These are phyloP conservation scores for Trichacis sp. DNA, from an alignment of 2,888 invertebrate genomes.

Conservation along the genomic window DNA sequence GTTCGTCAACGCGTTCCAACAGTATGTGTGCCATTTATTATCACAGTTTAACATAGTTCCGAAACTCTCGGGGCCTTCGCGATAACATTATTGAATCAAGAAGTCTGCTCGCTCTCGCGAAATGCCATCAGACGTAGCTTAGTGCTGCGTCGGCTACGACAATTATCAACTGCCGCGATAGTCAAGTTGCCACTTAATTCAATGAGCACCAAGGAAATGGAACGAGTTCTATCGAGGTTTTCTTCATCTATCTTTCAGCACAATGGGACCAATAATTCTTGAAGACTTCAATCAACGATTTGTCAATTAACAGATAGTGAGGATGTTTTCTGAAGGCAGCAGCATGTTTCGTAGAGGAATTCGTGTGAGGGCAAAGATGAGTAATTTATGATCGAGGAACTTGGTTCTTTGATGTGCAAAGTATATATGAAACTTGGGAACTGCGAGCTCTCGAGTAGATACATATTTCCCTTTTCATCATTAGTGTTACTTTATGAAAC, in stretches of 20 bases:
- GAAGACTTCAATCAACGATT: too few relatives aligned
- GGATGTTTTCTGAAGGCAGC: too few relatives aligned
- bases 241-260: too few relatives aligned
- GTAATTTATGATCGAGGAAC: background rate
- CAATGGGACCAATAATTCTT: too few relatives aligned
- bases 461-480: too few relatives aligned
- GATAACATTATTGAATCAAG: constrained; percentile 36
- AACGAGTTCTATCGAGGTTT: background rate
- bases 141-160: constrained; percentile 2
- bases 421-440: constrained; percentile 2
- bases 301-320: too few relatives aligned
- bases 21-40: constrained; percentile 24
- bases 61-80: constrained; percentile 8
- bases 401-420: constrained; percentile 5
- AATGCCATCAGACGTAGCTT: constrained; percentile 16
- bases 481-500: too few relatives aligned
- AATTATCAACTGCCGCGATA: constrained; percentile 16
- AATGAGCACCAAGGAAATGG: background rate
- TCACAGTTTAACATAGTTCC: constrained; percentile 38
- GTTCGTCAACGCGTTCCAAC: constrained; percentile 24
- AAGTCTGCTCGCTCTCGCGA: constrained; percentile 17
- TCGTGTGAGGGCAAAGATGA: too few relatives aligned
- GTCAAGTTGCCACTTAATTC: constrained; percentile 6
- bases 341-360: too few relatives aligned
- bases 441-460: too few relatives aligned